Conservation (phyloP, 2,888 invertebrate species). For the Drosophila mulleri region DNA sequence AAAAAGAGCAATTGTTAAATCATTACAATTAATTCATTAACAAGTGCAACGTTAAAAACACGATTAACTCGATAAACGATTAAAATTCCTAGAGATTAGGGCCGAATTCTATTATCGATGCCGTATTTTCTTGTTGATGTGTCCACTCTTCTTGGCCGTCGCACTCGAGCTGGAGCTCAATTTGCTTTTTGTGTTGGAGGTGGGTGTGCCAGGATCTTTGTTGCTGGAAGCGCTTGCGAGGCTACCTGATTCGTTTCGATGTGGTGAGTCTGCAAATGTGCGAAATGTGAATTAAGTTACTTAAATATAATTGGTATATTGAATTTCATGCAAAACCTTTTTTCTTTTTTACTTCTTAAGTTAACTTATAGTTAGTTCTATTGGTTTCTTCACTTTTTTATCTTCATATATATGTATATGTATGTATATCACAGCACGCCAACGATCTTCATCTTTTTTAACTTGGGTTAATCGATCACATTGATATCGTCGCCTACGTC, state of each 20-base stretch:
- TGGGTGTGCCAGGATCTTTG: constrained; percentile 81
- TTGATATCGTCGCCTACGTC: constrained; percentile 4
- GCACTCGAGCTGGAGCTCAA: constrained; percentile 84
- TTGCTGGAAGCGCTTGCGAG: constrained; percentile 52
- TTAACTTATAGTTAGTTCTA: constrained; percentile 27
- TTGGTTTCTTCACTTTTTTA: constrained; percentile 2
- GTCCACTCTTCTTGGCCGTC: constrained; percentile 89
- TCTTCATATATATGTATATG: constrained; percentile 12
- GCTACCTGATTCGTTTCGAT: constrained; percentile 63
- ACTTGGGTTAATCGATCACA: constrained; percentile 11
- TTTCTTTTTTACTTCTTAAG: constrained; percentile 14
- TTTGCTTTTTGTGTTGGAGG: constrained; percentile 87
- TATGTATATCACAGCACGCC: constrained; percentile 16
- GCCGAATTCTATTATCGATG: constrained; percentile 87
- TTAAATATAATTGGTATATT: background rate
- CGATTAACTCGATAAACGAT: constrained; percentile 12
- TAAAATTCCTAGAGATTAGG: constrained; percentile 6
- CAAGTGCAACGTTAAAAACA: constrained; percentile 27
- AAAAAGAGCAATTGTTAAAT: constrained; percentile 26
- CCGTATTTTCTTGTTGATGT: constrained; percentile 92
- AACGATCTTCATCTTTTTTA: background rate
- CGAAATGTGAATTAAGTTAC: background rate
- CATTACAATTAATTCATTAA: constrained; percentile 21
- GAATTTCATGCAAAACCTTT: constrained; percentile 23
- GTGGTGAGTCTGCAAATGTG: constrained; percentile 65